Conservation (phyloP, 2,797 vertebrate species). For the Threskiornis aethiopicus region DNA sequence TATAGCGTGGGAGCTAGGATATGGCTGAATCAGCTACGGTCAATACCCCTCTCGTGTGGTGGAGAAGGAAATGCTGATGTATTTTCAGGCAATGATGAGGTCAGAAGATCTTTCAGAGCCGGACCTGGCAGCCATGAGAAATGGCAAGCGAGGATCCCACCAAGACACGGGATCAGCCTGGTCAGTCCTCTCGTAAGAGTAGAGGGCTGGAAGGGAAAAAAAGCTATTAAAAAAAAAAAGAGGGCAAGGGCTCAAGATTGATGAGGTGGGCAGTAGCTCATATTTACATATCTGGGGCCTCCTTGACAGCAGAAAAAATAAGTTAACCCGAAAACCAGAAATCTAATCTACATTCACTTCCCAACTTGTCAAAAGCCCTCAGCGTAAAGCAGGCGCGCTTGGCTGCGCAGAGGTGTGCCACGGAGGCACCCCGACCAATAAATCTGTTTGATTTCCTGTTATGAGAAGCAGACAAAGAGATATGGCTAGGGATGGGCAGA, state of each 20-base stretch:
- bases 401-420: slow-evolving; percentile 41
- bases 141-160: neutral
- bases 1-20: neutral
- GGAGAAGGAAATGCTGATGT: neutral
- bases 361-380: slow-evolving; percentile 41
- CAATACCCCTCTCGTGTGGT: neutral
- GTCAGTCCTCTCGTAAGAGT: neutral
- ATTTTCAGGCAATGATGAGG: neutral
- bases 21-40: neutral
- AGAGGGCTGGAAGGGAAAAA: neutral
- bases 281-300: slow-evolving; percentile 55
- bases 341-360: slow-evolving; percentile 59
- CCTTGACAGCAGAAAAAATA: slow-evolving; percentile 32
- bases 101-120: slow-evolving; percentile 15
- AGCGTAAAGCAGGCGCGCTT: slow-evolving; percentile 1
- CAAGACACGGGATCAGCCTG: neutral
- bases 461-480: slow-evolving; percentile 54
- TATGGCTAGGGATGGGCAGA: slow-evolving; percentile 37
- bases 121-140: neutral
- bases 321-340: slow-evolving; percentile 22
- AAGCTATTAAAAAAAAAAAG: neutral
- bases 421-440: slow-evolving; percentile 27
- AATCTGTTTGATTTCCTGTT: slow-evolving; percentile 68
- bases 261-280: slow-evolving; percentile 54
- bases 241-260: slow-evolving; percentile 14